A percentile compares a stretch with the other conserved stretches of the same genome.
Conservation (phyloP, 2,113 vertebrate species). For the Rhabdornis inornatus region DNA sequence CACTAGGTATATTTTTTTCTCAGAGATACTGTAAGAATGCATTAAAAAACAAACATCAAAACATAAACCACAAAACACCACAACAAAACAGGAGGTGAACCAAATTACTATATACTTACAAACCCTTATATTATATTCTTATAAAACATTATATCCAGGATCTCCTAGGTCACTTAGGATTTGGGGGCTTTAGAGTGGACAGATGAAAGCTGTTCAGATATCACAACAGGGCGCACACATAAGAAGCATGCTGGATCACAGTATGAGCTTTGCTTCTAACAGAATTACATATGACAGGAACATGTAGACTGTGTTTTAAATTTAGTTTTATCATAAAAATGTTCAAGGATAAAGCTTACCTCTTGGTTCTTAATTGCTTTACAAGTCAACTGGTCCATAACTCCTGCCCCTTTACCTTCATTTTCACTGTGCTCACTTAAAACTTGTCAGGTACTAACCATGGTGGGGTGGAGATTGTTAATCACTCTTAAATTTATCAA, state of each 20-base stretch:
- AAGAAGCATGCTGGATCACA: not conserved
- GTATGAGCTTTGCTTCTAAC: not conserved
- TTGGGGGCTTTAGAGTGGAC: not conserved
- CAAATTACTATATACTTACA: not conserved
- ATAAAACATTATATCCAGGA: not conserved
- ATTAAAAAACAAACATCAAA: not conserved
- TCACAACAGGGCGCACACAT: rapidly evolving
- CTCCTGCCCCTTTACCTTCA: constrained; percentile 66
- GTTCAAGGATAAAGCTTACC: constrained; percentile 30
- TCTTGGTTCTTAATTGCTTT: constrained; percentile 64
- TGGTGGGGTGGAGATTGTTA: not conserved
- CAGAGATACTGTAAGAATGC: not conserved
- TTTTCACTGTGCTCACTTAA: constrained; percentile 69
- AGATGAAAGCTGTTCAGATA: not conserved
- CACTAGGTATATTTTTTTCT: not conserved
- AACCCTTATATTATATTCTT: not conserved
- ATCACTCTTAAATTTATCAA: not conserved
- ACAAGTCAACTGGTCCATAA: constrained; percentile 53
- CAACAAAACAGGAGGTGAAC: not conserved
- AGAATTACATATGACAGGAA: not conserved
- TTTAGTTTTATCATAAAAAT: not conserved
- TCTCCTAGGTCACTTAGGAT: not conserved
- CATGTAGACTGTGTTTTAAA: not conserved
- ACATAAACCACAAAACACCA: no score
- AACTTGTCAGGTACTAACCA: not conserved